Evolutionary conservation across 2,888 invertebrate species (phyloP).

Genomic region (Drosophila atroscutellata): DNA sequence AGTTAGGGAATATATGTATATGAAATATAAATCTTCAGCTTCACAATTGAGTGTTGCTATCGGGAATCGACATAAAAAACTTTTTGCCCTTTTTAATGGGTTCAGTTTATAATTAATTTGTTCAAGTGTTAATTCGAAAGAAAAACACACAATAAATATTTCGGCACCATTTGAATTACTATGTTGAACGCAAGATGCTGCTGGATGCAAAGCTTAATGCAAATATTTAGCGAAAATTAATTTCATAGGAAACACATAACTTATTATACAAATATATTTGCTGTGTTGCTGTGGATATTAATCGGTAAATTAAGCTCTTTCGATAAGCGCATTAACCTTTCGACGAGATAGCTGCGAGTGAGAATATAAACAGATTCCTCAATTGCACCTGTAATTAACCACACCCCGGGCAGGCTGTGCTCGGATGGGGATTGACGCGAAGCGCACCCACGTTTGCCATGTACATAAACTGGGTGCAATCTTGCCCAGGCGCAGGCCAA

Average conservation of each 20-base stretch:
- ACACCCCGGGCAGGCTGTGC: conserved; percentile 13
- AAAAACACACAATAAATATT: background rate
- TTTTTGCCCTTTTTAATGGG: background rate
- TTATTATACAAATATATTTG: background rate
- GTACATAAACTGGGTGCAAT: conserved; percentile 58
- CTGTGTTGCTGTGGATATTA: conserved; percentile 21
- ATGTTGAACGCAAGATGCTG: background rate
- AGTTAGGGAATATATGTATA: background rate
- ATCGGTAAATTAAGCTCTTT: conserved; percentile 54
- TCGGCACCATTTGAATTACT: background rate
- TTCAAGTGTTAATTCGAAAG: background rate
- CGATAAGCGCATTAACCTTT: conserved; percentile 57
- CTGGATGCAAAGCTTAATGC: background rate
- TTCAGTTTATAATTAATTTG: too few relatives aligned
- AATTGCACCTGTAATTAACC: conserved; percentile 50
- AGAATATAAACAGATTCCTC: conserved; percentile 15
- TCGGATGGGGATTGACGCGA: conserved; percentile 2
- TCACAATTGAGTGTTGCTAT: background rate
- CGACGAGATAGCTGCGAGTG: conserved; percentile 13
- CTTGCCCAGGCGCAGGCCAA: conserved; percentile 43
- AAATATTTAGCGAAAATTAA: conserved; percentile 28
- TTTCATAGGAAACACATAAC: background rate
- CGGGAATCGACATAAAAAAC: background rate
- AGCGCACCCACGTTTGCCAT: conserved; percentile 35
- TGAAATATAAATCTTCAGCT: background rate